These are phyloP conservation scores for Psittacula echo DNA, from an alignment of 2,797 vertebrate species.

Conservation along the genomic window DNA sequence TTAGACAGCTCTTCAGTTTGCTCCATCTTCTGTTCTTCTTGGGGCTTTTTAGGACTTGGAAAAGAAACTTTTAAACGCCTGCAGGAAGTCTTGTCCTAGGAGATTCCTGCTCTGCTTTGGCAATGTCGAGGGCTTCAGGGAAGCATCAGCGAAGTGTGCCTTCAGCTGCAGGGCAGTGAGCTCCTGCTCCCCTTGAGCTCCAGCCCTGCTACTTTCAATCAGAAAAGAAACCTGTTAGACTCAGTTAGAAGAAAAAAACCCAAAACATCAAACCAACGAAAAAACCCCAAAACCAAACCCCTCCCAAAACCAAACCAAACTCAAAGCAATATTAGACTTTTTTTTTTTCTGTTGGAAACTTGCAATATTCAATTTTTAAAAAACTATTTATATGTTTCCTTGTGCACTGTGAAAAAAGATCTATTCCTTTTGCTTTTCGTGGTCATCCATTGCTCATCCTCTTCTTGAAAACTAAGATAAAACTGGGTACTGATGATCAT, in stretches of 20 bases:
- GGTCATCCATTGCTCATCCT: background rate
- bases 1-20: background rate
- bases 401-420: background rate
- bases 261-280: background rate
- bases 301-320: rapidly evolving
- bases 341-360: background rate
- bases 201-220: background rate
- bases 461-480: background rate
- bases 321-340: background rate
- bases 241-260: background rate
- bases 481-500: background rate
- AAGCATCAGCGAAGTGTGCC: background rate
- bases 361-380: background rate
- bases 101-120: background rate
- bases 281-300: background rate
- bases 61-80: background rate
- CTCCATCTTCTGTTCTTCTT: background rate
- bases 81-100: background rate
- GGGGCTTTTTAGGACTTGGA: background rate
- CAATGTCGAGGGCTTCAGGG: background rate
- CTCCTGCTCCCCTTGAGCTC: background rate
- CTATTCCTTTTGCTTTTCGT: background rate
- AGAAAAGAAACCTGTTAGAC: background rate
- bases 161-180: background rate
- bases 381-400: background rate